These are phyloP conservation scores for Dicrostonyx torquatus DNA, from an alignment of 2,797 vertebrate species.

Conservation along the genomic window DNA sequence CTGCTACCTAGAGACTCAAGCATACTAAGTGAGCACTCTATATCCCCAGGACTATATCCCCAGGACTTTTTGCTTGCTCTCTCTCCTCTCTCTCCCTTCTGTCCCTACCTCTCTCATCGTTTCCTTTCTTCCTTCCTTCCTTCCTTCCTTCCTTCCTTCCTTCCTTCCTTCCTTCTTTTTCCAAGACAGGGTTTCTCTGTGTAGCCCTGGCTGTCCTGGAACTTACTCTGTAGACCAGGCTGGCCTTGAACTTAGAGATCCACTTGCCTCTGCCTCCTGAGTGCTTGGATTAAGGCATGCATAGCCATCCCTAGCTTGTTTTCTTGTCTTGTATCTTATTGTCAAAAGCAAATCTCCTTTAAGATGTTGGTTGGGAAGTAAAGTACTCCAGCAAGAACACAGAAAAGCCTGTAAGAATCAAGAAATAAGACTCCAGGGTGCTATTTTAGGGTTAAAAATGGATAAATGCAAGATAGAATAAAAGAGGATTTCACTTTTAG, in stretches of 20 bases:
- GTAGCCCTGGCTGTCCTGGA: neutral
- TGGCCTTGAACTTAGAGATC: neutral
- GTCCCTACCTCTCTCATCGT: neutral
- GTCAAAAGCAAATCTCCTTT: neutral
- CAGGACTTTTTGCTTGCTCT: neutral
- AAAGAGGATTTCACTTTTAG: neutral
- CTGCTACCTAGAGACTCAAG: neutral
- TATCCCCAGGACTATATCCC: neutral
- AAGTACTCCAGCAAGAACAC: neutral
- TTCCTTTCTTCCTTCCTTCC: no score
- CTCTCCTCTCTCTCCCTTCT: neutral
- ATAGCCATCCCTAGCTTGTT: neutral
- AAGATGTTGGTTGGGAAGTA: neutral
- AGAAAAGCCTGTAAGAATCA: neutral
- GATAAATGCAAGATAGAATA: neutral
- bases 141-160: no score
- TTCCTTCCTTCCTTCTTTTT: neutral
- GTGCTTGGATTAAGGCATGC: neutral
- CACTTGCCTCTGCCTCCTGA: neutral
- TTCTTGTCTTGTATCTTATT: neutral
- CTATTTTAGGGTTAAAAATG: neutral
- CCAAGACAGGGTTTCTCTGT: neutral
- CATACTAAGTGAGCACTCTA: neutral
- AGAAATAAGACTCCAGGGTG: neutral
- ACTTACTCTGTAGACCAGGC: neutral